Conservation (phyloP, 2,888 invertebrate genomes). For the Lordiphosa fenestrarum region DNA sequence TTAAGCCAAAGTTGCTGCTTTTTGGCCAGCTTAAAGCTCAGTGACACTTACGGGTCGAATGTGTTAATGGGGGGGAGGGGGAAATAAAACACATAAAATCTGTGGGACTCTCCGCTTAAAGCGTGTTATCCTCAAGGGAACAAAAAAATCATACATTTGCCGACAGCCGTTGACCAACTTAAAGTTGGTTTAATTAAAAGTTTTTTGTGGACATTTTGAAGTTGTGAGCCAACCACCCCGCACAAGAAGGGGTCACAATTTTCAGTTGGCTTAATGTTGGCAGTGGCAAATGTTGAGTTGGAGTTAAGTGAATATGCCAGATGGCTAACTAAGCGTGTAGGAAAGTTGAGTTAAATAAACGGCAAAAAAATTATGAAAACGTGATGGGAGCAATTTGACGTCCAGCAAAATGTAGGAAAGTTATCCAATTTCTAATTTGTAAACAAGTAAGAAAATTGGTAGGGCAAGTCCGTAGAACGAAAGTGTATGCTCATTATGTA, state of each 20-base stretch:
- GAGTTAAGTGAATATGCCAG: constrained; percentile 1
- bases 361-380: background rate
- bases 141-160: constrained; percentile 25
- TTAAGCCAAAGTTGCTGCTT: constrained; percentile 42
- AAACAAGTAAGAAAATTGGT: too few species aligned
- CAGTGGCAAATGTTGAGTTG: too few species aligned
- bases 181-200: constrained; percentile 67
- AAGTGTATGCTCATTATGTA: too few species aligned
- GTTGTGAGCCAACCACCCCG: background rate
- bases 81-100: constrained; percentile 33
- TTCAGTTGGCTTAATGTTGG: too few species aligned
- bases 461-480: too few species aligned
- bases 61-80: constrained; percentile 59
- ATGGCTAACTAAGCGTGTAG: constrained; percentile 2
- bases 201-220: constrained; percentile 32
- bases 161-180: constrained; percentile 47
- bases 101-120: constrained; percentile 12
- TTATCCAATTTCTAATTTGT: too few species aligned
- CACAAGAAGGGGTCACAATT: constrained; percentile 10
- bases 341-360: background rate
- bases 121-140: constrained; percentile 12
- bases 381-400: background rate
- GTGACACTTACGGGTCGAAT: constrained; percentile 36
- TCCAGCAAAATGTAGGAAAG: background rate
- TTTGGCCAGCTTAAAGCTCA: constrained; percentile 30